phyloP scores from a whole-genome alignment of 1,140 invertebrate species.

The Eurytemora carolleeae region DNA sequence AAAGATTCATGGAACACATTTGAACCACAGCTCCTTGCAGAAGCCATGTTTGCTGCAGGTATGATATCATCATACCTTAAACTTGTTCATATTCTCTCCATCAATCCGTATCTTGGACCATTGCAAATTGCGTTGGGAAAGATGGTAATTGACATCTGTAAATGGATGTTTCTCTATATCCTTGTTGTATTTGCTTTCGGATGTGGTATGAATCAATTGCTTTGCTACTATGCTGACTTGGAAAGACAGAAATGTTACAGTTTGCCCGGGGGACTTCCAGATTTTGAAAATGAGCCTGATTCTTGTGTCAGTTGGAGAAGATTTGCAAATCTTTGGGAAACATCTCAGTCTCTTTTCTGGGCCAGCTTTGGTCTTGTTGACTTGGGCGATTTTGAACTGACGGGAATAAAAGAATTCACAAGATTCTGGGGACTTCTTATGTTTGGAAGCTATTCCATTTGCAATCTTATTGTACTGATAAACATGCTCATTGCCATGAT shows the following conservation, averaged over 20 bases:
- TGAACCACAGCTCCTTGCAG: constrained; percentile 80
- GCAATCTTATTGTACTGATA: constrained; percentile 61
- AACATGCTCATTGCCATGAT: constrained; percentile 78
- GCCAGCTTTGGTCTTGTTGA: constrained; percentile 65
- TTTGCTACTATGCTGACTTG: constrained; percentile 72
- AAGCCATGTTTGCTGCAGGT: constrained; percentile 80
- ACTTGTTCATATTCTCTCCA: constrained; percentile 69
- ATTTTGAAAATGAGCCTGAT: constrained; percentile 42
- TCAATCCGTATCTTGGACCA: constrained; percentile 71
- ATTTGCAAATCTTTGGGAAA: constrained; percentile 62
- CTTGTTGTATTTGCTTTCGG: constrained; percentile 63
- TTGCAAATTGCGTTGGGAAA: constrained; percentile 58
- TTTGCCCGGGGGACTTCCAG: constrained; percentile 34
- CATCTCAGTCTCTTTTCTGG: constrained; percentile 72
- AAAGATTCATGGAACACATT: constrained; percentile 74
- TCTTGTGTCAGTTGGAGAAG: constrained; percentile 56
- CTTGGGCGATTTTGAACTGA: constrained; percentile 51
- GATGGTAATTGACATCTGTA: constrained; percentile 69
- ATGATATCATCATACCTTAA: constrained; percentile 77
- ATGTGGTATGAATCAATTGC: constrained; percentile 60
- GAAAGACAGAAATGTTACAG: constrained; percentile 52
- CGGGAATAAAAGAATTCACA: constrained; percentile 52
- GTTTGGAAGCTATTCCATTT: constrained; percentile 59
- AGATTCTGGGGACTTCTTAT: constrained; percentile 53
- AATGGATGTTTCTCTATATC: constrained; percentile 67